Percentiles rank a stretch among this genome's conserved stretches.
phyloP scores from a whole-genome alignment of 2,888 invertebrate genomes.

The Ophonus ardosiacus region DNA sequence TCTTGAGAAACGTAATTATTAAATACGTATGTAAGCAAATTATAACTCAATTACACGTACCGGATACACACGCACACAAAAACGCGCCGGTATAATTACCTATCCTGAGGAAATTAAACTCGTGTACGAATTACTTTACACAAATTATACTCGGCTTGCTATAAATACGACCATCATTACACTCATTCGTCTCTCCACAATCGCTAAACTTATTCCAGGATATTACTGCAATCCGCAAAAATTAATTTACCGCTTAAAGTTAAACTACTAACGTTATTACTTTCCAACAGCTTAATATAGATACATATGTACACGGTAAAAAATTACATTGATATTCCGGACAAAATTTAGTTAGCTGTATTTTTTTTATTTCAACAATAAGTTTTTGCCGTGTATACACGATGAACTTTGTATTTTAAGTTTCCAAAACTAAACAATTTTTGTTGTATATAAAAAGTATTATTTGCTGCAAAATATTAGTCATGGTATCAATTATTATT shows the following conservation, averaged over 20 bases:
- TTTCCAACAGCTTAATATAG: not conserved
- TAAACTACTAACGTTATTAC: not conserved
- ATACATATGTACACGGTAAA: not conserved
- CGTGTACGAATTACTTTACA: constrained; percentile 31
- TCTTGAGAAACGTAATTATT: constrained; percentile 58
- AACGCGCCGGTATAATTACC: constrained; percentile 21
- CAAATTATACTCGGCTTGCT: constrained; percentile 8
- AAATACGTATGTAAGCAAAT: constrained; percentile 59
- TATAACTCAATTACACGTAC: constrained; percentile 56
- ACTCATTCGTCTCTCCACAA: not conserved
- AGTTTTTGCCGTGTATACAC: no score
- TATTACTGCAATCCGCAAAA: not conserved
- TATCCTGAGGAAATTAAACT: constrained; percentile 45
- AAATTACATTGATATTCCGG: no score
- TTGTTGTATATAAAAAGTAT: no score
- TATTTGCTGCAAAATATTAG: no score
- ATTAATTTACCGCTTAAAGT: not conserved
- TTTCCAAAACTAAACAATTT: no score
- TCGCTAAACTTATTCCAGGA: not conserved
- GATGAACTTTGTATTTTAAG: no score
- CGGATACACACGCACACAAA: constrained; percentile 54
- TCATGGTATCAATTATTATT: no score
- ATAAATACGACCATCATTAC: constrained; percentile 7
- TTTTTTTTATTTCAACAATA: no score
- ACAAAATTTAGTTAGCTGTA: no score